Conservation (phyloP, 2,113 vertebrate genomes). For the Vicugna pacos region DNA sequence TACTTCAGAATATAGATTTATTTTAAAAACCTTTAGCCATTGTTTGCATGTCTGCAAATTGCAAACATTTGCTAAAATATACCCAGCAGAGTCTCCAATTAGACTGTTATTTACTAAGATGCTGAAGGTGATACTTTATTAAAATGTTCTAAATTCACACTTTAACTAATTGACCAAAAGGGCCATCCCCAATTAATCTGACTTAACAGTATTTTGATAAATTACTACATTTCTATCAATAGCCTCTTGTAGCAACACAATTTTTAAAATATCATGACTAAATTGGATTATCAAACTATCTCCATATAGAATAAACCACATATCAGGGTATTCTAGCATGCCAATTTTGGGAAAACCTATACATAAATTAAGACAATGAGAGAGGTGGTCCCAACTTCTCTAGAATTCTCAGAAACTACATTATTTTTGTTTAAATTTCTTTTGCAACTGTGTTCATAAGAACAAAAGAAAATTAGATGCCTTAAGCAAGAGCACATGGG, state of each 20-base stretch:
- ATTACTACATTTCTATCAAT: constrained; percentile 16
- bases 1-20: constrained; percentile 27
- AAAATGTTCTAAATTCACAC: neutral
- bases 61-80: constrained; percentile 34
- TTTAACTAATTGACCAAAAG: constrained; percentile 13
- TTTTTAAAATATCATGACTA: constrained; percentile 7
- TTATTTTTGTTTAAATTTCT: neutral
- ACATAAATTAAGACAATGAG: neutral
- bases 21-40: constrained; percentile 31
- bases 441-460: neutral
- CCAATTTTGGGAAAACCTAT: neutral
- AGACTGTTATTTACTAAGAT: neutral
- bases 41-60: neutral
- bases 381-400: neutral
- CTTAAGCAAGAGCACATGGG: neutral
- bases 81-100: neutral
- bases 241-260: neutral
- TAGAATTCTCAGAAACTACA: neutral
- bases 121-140: constrained; percentile 20
- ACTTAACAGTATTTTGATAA: neutral
- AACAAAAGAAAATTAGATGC: neutral
- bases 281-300: neutral
- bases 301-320: neutral
- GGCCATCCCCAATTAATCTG: neutral
- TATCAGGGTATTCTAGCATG: neutral